Evolutionary conservation across 2,797 vertebrate species (phyloP), one percentile per base, ranked within the genome.

Genomic region (Artibeus jamaicensis): DNA sequence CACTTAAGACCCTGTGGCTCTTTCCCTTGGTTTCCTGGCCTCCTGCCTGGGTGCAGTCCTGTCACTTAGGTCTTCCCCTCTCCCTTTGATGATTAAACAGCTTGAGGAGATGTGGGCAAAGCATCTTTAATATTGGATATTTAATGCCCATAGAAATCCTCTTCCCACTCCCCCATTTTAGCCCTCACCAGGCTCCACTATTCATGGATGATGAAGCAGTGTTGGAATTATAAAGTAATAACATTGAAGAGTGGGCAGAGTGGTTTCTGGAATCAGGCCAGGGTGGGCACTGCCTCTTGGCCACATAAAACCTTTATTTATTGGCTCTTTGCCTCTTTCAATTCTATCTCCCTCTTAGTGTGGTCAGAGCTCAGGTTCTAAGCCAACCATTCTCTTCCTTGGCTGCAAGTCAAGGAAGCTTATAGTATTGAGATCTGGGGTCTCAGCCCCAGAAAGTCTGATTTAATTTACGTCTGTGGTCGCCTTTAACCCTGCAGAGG

Each of bases 401-500:
- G 32, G 37, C 37, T 42, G 9, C 24, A 57, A 39, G 34, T 34
- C 6, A 1, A 50, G 62, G 62, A 39, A 59, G 50, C 55, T 67
- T 55, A 57, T 39, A 37, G 18, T 85, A n/a, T 39, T 55, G 19
- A 57, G 37, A 42, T 65, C 57, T 82, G 39, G 21, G 39, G 42
- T 68, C 5, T 42, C 42, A 16, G 6, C 9, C 46, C 37, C 62
- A 37, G 57, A 82, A 34, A 46, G 37, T 50, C 76, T 37, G 70
- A 62, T 29, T 77, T 53, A 10, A 14, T 21, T 70, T 32, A 16
- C 32, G 50, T 81, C 55, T 22, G 14, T 6, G n/a, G 26, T 44
- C 0, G 0, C 19, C 42, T 59, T 5, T 14, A 29, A 26, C 9
- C 55, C 55, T 26, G 55, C 3, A 21, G 55, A 57, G 55, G 55